A percentile compares a stretch with the other conserved stretches of the same genome.
phyloP scores from a whole-genome alignment of 2,888 invertebrate species.

The Diaperis boleti region DNA sequence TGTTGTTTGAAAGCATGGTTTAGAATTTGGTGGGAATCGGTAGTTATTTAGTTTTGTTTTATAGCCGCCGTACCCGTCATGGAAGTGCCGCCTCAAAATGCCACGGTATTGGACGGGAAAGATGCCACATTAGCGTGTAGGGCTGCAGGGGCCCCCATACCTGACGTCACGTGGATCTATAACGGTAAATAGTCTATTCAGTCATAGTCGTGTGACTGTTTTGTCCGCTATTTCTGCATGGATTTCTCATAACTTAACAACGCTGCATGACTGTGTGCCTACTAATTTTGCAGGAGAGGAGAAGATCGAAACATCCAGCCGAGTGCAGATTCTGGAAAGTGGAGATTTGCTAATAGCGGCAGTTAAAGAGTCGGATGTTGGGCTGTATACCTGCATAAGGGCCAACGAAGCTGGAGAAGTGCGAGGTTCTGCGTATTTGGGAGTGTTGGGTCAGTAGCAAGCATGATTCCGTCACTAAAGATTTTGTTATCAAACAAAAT shows the following conservation, averaged over 20 bases:
- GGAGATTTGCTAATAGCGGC: constrained; percentile 91
- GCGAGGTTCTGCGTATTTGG: constrained; percentile 83
- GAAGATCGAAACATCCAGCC: constrained; percentile 76
- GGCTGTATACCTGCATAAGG: constrained; percentile 89
- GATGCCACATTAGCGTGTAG: constrained; percentile 90
- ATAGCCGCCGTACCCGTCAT: constrained; percentile 90
- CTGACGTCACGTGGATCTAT: constrained; percentile 92
- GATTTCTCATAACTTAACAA: constrained; percentile 17
- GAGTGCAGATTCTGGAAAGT: constrained; percentile 87
- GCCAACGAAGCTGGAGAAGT: constrained; percentile 91
- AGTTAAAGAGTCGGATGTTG: constrained; percentile 85
- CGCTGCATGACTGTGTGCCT: constrained; percentile 44
- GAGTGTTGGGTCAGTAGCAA: constrained; percentile 79
- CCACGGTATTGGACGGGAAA: constrained; percentile 92
- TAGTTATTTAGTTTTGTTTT: not conserved
- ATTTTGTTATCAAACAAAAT: not conserved
- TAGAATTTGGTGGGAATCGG: not conserved
- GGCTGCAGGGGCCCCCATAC: constrained; percentile 91
- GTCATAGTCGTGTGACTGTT: too few relatives aligned
- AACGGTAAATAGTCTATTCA: too few relatives aligned
- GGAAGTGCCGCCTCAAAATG: constrained; percentile 85
- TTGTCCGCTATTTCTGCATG: too few relatives aligned
- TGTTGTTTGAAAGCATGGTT: constrained; percentile 19
- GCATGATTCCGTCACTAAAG: constrained; percentile 5
- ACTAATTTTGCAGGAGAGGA: constrained; percentile 68